These are phyloP conservation scores for Diadumene lineata DNA, from an alignment of 92 coral and sea anemone species.

Conservation along the genomic window DNA sequence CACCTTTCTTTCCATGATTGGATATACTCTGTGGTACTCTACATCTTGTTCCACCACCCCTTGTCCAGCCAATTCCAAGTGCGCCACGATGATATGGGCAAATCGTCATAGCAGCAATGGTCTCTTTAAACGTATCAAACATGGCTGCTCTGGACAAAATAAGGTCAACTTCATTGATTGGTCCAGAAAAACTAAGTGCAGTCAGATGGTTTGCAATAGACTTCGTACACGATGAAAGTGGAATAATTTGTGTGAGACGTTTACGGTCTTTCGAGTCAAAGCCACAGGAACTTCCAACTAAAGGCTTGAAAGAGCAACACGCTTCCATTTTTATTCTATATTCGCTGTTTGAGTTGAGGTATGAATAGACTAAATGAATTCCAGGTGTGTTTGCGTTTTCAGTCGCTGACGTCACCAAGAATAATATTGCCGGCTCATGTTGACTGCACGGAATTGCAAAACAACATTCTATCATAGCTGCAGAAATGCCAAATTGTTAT, in stretches of 20 bases:
- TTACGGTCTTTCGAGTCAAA: conserved; percentile 50
- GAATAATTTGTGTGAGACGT: conserved; percentile 53
- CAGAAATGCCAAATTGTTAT: no score
- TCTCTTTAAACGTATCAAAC: conserved; percentile 22
- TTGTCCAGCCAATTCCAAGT: conserved; percentile 68
- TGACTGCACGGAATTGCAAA: no score
- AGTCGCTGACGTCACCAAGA: no score
- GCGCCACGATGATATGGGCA: conserved; percentile 67
- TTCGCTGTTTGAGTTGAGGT: not conserved
- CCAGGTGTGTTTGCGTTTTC: no score
- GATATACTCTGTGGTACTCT: conserved; percentile 58
- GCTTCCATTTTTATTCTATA: conserved; percentile 59
- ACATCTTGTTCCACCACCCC: conserved; percentile 64
- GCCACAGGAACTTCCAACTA: conserved; percentile 67
- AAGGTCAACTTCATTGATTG: conserved; percentile 62
- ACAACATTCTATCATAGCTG: no score
- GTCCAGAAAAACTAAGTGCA: conserved; percentile 41
- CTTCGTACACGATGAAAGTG: conserved; percentile 49
- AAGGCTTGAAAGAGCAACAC: conserved; percentile 55
- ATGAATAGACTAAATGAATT: not conserved
- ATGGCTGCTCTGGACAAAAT: conserved; percentile 57
- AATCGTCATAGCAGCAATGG: conserved; percentile 49
- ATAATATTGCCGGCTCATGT: no score
- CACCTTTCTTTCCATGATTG: conserved; percentile 56
- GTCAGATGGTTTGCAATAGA: conserved; percentile 42